Conservation (phyloP, 2,113 vertebrate genomes). For the Marcusenius ussheri region DNA sequence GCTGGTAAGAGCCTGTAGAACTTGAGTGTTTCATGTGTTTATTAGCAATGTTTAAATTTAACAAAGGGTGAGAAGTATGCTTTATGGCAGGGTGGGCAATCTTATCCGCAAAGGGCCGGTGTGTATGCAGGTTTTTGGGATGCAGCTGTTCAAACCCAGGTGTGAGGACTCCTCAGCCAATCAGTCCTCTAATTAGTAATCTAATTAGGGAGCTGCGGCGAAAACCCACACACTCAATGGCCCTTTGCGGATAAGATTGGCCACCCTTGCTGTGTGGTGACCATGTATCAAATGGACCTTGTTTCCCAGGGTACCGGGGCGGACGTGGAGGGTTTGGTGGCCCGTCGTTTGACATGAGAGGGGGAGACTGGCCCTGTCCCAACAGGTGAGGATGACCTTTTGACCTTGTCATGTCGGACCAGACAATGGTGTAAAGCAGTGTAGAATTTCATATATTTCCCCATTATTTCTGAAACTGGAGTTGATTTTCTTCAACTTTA, state of each 20-base stretch:
- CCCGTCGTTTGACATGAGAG: constrained; percentile 82
- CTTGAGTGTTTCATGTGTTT: neutral
- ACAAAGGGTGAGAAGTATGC: neutral
- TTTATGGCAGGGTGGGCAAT: neutral
- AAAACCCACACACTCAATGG: no score
- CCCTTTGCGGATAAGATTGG: no score
- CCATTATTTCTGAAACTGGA: neutral
- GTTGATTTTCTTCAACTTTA: neutral
- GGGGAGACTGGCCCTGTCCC: constrained; percentile 91
- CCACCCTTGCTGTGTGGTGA: neutral
- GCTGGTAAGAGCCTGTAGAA: neutral
- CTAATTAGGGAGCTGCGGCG: no score
- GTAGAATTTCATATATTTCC: neutral
- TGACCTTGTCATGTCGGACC: neutral
- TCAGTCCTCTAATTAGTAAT: no score
- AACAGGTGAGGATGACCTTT: constrained; percentile 69
- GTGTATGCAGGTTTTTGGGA: no score
- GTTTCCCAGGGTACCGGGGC: constrained; percentile 69
- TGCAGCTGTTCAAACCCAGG: no score
- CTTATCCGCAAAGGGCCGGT: no score
- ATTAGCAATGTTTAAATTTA: neutral
- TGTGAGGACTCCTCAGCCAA: no score
- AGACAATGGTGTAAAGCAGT: neutral
- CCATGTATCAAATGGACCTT: neutral
- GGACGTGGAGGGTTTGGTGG: constrained; percentile 73